A percentile compares a stretch with the other conserved stretches of the same genome.
phyloP scores from a whole-genome alignment of 2,888 invertebrate genomes.

The Physocephala rufipes region DNA sequence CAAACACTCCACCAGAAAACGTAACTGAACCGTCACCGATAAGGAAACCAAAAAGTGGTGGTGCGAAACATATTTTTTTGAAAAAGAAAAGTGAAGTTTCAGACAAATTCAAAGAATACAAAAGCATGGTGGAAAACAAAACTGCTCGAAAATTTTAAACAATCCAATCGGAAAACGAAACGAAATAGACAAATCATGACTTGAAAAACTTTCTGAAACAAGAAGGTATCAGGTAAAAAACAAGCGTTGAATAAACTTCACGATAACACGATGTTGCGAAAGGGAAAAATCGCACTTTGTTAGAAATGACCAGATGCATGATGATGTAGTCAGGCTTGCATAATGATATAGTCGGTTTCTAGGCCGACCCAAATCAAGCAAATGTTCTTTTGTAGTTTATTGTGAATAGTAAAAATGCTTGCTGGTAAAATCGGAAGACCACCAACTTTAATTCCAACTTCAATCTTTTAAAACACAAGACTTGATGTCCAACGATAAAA shows the following conservation, averaged over 20 bases:
- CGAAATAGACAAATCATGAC: slow-evolving; percentile 31
- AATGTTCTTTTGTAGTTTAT: neutral
- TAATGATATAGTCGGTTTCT: neutral
- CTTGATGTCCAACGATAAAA: too few species aligned
- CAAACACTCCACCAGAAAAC: too few species aligned
- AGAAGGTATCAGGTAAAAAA: slow-evolving; percentile 31
- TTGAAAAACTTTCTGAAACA: slow-evolving; percentile 32
- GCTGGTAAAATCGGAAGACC: too few species aligned
- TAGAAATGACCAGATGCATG: slow-evolving; percentile 45
- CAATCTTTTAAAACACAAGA: too few species aligned
- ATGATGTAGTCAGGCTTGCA: too few species aligned
- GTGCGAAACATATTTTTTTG: slow-evolving; percentile 25
- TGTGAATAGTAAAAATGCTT: neutral
- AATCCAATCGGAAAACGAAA: slow-evolving; percentile 38
- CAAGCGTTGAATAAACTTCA: slow-evolving; percentile 37
- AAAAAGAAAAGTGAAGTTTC: slow-evolving; percentile 43
- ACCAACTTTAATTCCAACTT: too few species aligned
- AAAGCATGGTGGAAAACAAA: slow-evolving; percentile 38
- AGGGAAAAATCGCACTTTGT: slow-evolving; percentile 39
- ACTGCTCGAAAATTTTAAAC: slow-evolving; percentile 39
- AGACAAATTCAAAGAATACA: too few species aligned
- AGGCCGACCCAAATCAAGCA: neutral
- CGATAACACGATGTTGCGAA: slow-evolving; percentile 44
- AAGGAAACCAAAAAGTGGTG: slow-evolving; percentile 33
- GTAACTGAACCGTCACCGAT: too few species aligned